Conservation (phyloP, 2,888 invertebrate species). For the Anagyrus pseudococci region DNA sequence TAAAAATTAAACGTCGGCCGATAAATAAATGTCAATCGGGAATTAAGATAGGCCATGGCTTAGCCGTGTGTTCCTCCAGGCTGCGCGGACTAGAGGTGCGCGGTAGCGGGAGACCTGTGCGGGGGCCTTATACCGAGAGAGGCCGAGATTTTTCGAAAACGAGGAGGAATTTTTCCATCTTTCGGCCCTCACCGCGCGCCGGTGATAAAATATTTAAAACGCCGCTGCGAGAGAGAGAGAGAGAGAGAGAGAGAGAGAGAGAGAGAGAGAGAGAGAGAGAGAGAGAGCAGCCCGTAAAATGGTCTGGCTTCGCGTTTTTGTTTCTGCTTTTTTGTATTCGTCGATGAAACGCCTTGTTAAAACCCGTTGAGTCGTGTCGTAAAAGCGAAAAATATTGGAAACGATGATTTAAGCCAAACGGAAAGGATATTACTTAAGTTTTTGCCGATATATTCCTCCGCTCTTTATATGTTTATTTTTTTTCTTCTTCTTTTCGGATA, state of each 20-base stretch:
- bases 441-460: too few relatives aligned
- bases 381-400: too few relatives aligned
- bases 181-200: conserved; percentile 11
- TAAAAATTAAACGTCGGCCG: conserved; percentile 61
- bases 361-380: too few relatives aligned
- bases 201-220: conserved; percentile 19
- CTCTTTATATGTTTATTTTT: too few relatives aligned
- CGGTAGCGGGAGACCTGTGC: conserved; percentile 16
- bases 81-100: conserved; percentile 12
- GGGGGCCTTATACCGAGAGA: too few relatives aligned
- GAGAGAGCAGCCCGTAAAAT: neutral
- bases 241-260: neutral
- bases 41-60: conserved; percentile 56
- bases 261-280: neutral
- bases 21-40: conserved; percentile 59
- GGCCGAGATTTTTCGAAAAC: conserved; percentile 27
- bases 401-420: too few relatives aligned
- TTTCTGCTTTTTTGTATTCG: too few relatives aligned
- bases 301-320: too few relatives aligned
- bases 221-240: conserved; percentile 2
- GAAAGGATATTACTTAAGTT: too few relatives aligned
- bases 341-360: too few relatives aligned
- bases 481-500: too few relatives aligned
- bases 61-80: neutral
- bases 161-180: conserved; percentile 37